Conservation (phyloP, 1,140 invertebrate genomes). For the Dufourea novaeangliae region DNA sequence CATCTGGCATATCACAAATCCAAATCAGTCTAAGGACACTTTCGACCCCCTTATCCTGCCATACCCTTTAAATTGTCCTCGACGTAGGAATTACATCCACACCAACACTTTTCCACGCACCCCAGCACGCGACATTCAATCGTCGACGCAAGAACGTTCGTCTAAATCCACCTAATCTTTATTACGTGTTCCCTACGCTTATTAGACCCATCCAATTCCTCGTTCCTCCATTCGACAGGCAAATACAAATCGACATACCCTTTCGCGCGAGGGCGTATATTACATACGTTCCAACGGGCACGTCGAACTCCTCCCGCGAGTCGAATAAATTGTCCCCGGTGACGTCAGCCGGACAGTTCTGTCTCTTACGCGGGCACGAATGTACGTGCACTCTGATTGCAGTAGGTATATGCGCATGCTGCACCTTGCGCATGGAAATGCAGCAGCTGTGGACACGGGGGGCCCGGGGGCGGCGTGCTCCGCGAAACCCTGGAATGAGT, state of each 20-base stretch:
- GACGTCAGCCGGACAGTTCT: conserved; percentile 63
- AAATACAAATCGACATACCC: background rate
- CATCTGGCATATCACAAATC: no score
- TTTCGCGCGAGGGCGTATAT: background rate
- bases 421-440: conserved; percentile 59
- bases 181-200: no score
- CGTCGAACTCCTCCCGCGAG: conserved; percentile 59
- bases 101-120: no score
- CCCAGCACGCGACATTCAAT: no score
- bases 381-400: conserved; percentile 48
- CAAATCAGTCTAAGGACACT: no score
- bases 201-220: background rate
- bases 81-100: no score
- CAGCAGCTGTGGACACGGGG: no score
- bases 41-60: no score
- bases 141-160: no score
- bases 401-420: conserved; percentile 52
- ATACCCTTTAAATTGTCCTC: no score
- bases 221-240: background rate
- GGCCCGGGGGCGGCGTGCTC: conserved; percentile 22
- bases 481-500: conserved; percentile 41
- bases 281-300: conserved; percentile 33
- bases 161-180: no score
- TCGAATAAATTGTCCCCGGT: conserved; percentile 62
- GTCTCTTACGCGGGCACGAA: conserved; percentile 45